Evolutionary conservation across 2,888 invertebrate species (phyloP).

Genomic region (Agapostemon virescens): DNA sequence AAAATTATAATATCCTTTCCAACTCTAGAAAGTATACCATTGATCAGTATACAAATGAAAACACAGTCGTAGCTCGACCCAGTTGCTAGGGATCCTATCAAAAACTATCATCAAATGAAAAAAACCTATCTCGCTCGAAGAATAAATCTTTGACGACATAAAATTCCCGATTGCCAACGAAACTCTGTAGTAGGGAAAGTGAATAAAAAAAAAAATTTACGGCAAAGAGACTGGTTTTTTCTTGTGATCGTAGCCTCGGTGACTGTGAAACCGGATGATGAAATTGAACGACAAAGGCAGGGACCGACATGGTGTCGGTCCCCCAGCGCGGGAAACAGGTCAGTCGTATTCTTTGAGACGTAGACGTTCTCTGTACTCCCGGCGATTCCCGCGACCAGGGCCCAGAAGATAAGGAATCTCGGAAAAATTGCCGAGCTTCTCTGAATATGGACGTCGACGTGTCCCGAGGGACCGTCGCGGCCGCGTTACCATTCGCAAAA

Average conservation of each 20-base stretch:
- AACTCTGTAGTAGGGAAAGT: slow-evolving; percentile 20
- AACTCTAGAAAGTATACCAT: neutral
- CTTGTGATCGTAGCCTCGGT: neutral
- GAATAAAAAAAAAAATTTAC: slow-evolving; percentile 15
- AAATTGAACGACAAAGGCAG: slow-evolving; percentile 43
- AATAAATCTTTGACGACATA: neutral
- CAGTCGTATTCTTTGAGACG: slow-evolving; percentile 56
- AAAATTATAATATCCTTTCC: too few species aligned
- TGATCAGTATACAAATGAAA: too few species aligned
- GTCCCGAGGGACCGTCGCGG: slow-evolving; percentile 37
- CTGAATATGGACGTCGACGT: slow-evolving; percentile 57
- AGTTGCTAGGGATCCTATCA: neutral
- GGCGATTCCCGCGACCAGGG: slow-evolving; percentile 46
- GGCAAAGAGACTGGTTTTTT: slow-evolving; percentile 27
- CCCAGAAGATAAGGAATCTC: slow-evolving; percentile 57
- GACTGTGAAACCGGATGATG: slow-evolving; percentile 33
- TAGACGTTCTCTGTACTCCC: slow-evolving; percentile 58
- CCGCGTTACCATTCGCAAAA: slow-evolving; percentile 25
- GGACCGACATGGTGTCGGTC: neutral
- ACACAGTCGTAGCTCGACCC: neutral
- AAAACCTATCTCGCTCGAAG: neutral
- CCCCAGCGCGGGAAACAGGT: slow-evolving; percentile 55
- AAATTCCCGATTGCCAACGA: slow-evolving; percentile 30
- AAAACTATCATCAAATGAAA: neutral
- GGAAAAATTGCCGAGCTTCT: slow-evolving; percentile 51